Evolutionary conservation across 2,113 vertebrate genomes (phyloP), one percentile per base, ranked within the genome.

Genomic region (Lophotis ruficrista): DNA sequence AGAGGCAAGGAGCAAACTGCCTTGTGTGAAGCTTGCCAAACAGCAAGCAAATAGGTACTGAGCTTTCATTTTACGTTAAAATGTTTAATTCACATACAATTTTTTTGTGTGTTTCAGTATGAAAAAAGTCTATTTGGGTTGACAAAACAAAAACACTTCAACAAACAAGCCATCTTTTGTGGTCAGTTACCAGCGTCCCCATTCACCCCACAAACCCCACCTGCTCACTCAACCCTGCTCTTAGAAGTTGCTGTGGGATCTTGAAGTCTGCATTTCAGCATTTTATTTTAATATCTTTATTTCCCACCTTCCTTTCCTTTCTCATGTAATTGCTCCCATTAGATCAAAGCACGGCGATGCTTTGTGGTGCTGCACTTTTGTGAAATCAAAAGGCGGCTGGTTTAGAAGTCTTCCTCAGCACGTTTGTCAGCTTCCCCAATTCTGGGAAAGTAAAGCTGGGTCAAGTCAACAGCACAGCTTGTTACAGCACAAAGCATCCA

Each of bases 401-500:
- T 75, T 91, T 22, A 71, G 75, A 71, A 89, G 51, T 7, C 68
- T 37, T 84, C 76, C 53, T 58, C 87, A 50, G 87, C n/a, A 19
- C 64, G 82, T 60, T 53, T 81, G 66, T 45, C 82, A 89, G 65
- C 68, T 72, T 60, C 79, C 47, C 38, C 30, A 14, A 8, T 61
- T 83, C 85, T 62, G 53, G 72, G 81, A 76, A 82, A 89, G 61
- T 8, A 79, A 82, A 96, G 87, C 81, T 76, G 64, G 50, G 41
- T 53, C 5, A 8, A 89, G 54, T 14, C 77, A 94, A 70, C 65
- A 90, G 89, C 80, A 60, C 94, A 79, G 86, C 58, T 58, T 87
- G 93, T 90, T 77, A 87, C 54, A 80, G 93, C 80, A 94, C 90
- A 94, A 78, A 90, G 70, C 84, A 85, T 37, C 83, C 62, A 77